Conservation (phyloP, 2,113 vertebrate species). For the Paramisgurnus dabryanus region DNA sequence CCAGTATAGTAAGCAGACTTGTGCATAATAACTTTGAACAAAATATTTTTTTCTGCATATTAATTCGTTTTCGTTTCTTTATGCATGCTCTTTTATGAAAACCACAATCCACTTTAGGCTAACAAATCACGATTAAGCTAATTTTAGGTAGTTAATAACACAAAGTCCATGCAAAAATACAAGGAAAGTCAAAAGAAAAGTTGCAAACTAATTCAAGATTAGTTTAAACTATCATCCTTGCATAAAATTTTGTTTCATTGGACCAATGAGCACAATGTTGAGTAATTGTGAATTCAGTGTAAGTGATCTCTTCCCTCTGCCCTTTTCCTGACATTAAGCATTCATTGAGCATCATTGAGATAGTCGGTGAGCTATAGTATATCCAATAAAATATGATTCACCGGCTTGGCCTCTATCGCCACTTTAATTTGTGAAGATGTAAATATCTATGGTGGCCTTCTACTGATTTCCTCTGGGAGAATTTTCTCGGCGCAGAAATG, state of each 20-base stretch:
- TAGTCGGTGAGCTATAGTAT: slow-evolving; percentile 49
- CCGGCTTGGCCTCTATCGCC: slow-evolving; percentile 52
- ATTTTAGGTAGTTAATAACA: no score
- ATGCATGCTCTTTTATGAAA: no score
- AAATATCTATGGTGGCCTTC: slow-evolving; percentile 63
- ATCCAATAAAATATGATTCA: slow-evolving; percentile 74
- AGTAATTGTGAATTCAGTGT: neutral
- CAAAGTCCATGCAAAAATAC: no score
- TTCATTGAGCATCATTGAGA: slow-evolving; percentile 43
- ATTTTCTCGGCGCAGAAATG: slow-evolving; percentile 16
- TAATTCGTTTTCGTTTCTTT: no score
- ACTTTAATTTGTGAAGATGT: slow-evolving; percentile 70
- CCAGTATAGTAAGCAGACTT: no score
- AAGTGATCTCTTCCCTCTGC: slow-evolving; percentile 41
- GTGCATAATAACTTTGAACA: no score
- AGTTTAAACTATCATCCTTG: no score
- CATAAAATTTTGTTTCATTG: neutral
- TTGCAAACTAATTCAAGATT: no score
- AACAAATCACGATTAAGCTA: no score
- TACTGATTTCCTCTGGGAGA: slow-evolving; percentile 71
- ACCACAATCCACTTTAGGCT: no score
- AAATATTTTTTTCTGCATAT: no score
- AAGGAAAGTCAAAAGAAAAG: no score
- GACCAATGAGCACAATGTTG: neutral
- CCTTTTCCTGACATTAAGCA: slow-evolving; percentile 62